Base-by-base conservation (phyloP, 1,140 invertebrate species). In the Hydropsyche tenuis region DNA sequence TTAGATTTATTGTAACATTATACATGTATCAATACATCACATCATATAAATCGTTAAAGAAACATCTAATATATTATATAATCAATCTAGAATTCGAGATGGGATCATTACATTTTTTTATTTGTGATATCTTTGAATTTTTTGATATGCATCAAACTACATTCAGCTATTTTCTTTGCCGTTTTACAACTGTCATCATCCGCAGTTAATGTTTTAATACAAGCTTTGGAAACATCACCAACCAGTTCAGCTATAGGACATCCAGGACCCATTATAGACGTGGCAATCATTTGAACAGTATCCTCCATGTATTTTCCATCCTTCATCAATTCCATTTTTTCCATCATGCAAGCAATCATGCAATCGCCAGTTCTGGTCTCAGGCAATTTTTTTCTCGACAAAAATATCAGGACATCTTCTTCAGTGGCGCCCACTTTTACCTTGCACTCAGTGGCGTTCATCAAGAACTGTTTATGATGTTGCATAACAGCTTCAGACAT, bases 301-400 rank as follows among this genome's bases (percentile, higher is more conserved):
- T 73, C 73, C 7, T 46, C 27, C 16, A 60, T 37, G 22, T 65
- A 73, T 22, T 66, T 68, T 1, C 76, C 76, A 25, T 75, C 60
- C 37, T 23, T 46, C 5, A 77, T 9, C 22, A 73, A 14, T 0
- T 72, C 73, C 51, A 73, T 71, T 42, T 75, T 77, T 23, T 75
- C 73, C 66, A 75, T 48, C 76, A 77, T 77, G 63, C 76, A 77
- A 0, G 66, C 76, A 2, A 75, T 37, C 14, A 77, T 12, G 48
- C 76, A 77, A 27, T 68, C 22, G 0, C 66, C 71, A 1, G 71
- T 66, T 20, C 46, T 71, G 1, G 73, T 73, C 6, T 66, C 64
- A 5, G 73, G 76, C 5, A 77, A 25, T n/a, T 77, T 77, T 23
- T 73, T 77, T 12, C 56, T 60, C 27, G 56, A 60, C 43, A 72